Evolutionary conservation across 2,797 vertebrate genomes (phyloP).

Genomic region (Amblyraja radiata): DNA sequence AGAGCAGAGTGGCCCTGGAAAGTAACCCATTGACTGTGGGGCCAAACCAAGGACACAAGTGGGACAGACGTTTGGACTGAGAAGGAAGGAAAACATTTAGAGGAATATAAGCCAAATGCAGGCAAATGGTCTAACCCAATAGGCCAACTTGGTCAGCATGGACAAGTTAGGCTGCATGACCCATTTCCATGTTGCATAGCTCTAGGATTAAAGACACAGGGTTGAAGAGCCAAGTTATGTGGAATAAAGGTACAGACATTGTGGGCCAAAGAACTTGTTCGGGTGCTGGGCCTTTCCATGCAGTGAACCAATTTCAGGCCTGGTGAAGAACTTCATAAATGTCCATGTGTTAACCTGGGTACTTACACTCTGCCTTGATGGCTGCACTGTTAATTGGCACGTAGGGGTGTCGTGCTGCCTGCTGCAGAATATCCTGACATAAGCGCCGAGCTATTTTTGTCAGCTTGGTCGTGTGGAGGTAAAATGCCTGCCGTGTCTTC

Average conservation of each 20-base stretch:
- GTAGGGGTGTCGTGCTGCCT: slow-evolving; percentile 84
- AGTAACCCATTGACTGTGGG: neutral
- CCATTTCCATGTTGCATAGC: too few relatives aligned
- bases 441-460: slow-evolving; percentile 78
- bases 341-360: neutral
- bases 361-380: slow-evolving; percentile 94
- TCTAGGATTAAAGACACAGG: neutral
- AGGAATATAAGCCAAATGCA: too few relatives aligned
- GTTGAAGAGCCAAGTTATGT: neutral
- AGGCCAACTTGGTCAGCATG: too few relatives aligned
- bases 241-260: neutral
- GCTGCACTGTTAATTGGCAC: slow-evolving; percentile 84
- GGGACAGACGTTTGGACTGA: too few relatives aligned
- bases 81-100: too few relatives aligned
- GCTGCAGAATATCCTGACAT: slow-evolving; percentile 84
- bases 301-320: neutral
- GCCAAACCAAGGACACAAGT: neutral
- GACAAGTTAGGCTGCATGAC: too few relatives aligned
- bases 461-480: slow-evolving; percentile 80
- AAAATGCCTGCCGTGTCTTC: slow-evolving; percentile 95
- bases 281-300: too few relatives aligned
- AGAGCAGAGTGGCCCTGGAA: neutral
- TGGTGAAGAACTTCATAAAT: neutral
- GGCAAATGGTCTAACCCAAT: too few relatives aligned
- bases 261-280: too few relatives aligned